Evolutionary conservation across 2,888 invertebrate species (phyloP).

Genomic region (Celastrina argiolus): DNA sequence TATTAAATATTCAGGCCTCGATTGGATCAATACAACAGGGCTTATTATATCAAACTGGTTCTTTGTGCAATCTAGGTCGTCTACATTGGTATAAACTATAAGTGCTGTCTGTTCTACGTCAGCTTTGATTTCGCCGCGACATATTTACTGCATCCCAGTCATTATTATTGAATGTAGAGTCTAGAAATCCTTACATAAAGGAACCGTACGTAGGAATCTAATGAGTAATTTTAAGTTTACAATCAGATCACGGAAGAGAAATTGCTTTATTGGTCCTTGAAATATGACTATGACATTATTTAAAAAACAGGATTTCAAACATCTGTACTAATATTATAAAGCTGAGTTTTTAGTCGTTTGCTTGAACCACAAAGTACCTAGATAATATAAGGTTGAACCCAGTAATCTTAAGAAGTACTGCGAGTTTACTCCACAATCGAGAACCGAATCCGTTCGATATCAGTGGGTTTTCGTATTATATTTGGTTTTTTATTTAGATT

Average conservation of each 20-base stretch:
- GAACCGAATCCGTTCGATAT: no score
- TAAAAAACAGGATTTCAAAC: neutral
- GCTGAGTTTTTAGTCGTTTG: no score
- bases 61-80: conserved; percentile 49
- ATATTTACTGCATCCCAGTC: neutral
- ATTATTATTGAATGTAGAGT: neutral
- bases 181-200: neutral
- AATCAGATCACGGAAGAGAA: no score
- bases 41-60: conserved; percentile 51
- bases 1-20: neutral
- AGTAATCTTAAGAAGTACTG: no score
- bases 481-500: no score
- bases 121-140: conserved; percentile 3
- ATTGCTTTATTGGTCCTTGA: no score
- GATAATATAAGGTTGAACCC: no score
- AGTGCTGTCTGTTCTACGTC: neutral
- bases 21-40: neutral
- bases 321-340: no score
- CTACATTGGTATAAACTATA: conserved; percentile 24
- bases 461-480: no score
- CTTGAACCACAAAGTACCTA: no score
- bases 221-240: neutral
- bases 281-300: no score
- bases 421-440: no score
- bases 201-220: neutral